Percentiles rank a stretch among this genome's conserved stretches.
Conservation (phyloP, 2,797 vertebrate genomes). For the Malurus leucopterus region DNA sequence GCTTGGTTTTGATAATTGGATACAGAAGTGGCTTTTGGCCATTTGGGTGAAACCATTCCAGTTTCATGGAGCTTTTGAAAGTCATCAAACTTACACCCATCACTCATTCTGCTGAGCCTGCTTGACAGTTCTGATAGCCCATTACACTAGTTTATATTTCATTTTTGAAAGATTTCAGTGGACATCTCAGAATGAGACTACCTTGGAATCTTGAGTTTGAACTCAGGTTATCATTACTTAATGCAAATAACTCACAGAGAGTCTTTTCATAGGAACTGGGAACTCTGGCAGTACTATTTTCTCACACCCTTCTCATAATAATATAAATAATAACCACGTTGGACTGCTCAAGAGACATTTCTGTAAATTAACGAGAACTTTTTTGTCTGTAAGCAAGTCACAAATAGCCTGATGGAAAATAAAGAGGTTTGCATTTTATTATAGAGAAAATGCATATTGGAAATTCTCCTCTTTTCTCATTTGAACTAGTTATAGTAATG, state of each 20-base stretch:
- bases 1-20: conserved; percentile 47
- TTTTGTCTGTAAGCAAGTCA: conserved; percentile 39
- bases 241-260: conserved; percentile 1
- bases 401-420: conserved; percentile 3
- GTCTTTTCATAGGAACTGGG: not conserved
- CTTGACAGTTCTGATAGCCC: conserved; percentile 67
- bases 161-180: conserved; percentile 62
- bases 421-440: not conserved
- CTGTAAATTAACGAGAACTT: not conserved
- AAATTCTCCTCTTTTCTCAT: conserved; percentile 6
- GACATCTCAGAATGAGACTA: conserved; percentile 60
- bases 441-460: not conserved
- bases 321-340: not conserved
- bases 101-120: conserved; percentile 56
- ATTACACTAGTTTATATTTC: conserved; percentile 67
- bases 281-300: not conserved
- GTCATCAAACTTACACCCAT: conserved; percentile 52
- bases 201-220: conserved; percentile 55
- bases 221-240: conserved; percentile 62
- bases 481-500: conserved; percentile 29
- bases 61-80: conserved; percentile 54
- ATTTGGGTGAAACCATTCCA: conserved; percentile 49
- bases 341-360: conserved; percentile 1
- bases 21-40: conserved; percentile 51
- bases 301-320: not conserved